These are phyloP conservation scores for Acestrorhynchus altus DNA, from an alignment of 2,797 vertebrate species.

Conservation along the genomic window DNA sequence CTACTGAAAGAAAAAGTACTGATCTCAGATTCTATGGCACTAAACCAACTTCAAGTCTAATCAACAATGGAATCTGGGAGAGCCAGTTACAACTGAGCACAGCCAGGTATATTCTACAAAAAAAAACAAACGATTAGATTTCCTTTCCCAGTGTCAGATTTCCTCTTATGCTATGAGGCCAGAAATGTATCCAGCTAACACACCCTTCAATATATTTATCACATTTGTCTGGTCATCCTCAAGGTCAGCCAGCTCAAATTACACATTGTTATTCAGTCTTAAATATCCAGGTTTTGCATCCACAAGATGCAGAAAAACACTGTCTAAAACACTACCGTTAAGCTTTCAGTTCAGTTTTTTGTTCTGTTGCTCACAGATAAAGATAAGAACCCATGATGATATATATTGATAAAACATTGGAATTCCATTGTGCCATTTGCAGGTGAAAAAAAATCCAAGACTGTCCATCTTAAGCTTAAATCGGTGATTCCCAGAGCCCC, in stretches of 20 bases:
- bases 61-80: conserved; percentile 15
- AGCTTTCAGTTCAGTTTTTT: conserved; percentile 1
- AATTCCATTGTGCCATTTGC: conserved; percentile 3
- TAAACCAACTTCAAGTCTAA: conserved; percentile 3
- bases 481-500: conserved; percentile 37
- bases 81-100: not conserved
- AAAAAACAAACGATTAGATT: conserved; percentile 1
- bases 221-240: not conserved
- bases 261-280: not conserved
- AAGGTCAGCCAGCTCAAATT: conserved; percentile 13
- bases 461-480: conserved; percentile 37
- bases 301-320: conserved; percentile 12
- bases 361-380: not conserved
- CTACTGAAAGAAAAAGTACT: not conserved
- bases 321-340: not conserved
- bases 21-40: conserved; percentile 22
- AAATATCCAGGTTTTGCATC: conserved; percentile 21
- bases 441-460: conserved; percentile 33
- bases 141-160: conserved; percentile 8
- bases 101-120: conserved; percentile 13
- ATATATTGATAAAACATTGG: not conserved
- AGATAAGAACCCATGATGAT: conserved; percentile 4
- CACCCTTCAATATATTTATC: not conserved
- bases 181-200: conserved; percentile 2
- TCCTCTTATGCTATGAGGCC: conserved; percentile 1